Percentiles rank a stretch among this genome's conserved stretches.
Conservation (phyloP, 1,140 invertebrate species). For the Panagrolaimus sp. region DNA sequence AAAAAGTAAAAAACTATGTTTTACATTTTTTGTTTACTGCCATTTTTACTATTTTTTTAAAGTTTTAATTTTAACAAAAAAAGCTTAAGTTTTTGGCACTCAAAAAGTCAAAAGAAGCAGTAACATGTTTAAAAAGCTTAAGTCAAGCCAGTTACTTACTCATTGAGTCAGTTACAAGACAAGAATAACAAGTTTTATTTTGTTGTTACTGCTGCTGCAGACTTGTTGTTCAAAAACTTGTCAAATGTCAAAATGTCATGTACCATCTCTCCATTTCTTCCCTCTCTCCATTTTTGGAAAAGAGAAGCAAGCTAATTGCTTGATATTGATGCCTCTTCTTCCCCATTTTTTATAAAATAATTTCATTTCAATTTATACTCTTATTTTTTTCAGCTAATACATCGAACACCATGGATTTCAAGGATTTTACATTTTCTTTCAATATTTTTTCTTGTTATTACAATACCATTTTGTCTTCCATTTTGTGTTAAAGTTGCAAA, state of each 20-base stretch:
- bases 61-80: too few relatives aligned
- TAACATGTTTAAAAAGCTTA: conserved; percentile 2
- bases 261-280: not conserved
- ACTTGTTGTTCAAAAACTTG: not conserved
- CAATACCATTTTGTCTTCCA: conserved; percentile 49
- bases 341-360: not conserved
- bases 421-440: conserved; percentile 45
- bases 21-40: too few relatives aligned
- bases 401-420: conserved; percentile 42
- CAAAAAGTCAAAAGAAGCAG: too few relatives aligned
- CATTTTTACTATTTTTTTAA: too few relatives aligned
- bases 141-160: conserved; percentile 18
- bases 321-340: not conserved
- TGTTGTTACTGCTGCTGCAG: too few relatives aligned
- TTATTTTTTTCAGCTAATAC: conserved; percentile 30
- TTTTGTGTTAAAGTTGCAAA: conserved; percentile 55
- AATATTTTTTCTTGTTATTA: conserved; percentile 40
- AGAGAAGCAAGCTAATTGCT: not conserved
- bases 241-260: not conserved
- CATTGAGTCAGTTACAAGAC: too few relatives aligned
- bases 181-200: too few relatives aligned
- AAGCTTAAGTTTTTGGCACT: too few relatives aligned
- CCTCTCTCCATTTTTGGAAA: not conserved
- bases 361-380: not conserved
- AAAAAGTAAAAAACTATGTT: too few relatives aligned